A percentile compares a stretch with the other conserved stretches of the same genome.
phyloP scores from a whole-genome alignment of 2,797 vertebrate genomes.

The Lindbergichthys nudifrons region DNA sequence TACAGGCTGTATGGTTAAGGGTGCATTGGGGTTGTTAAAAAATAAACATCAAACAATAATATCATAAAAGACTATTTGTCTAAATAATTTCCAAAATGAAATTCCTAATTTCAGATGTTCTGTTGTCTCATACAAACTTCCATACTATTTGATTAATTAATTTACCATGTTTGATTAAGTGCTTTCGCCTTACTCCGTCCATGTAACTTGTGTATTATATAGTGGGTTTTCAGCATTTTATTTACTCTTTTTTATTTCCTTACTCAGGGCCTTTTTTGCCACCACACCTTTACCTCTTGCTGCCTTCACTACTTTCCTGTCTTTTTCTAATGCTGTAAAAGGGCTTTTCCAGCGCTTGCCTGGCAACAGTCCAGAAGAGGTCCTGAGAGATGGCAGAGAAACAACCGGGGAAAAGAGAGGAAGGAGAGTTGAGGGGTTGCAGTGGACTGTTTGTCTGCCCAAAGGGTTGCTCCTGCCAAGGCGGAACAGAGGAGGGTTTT shows the following conservation, averaged over 20 bases:
- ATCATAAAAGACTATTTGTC: background rate
- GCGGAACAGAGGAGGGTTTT: constrained; percentile 55
- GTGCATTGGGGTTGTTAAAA: background rate
- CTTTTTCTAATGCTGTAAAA: constrained; percentile 34
- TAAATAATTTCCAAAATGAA: constrained; percentile 1
- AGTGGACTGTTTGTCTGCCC: constrained; percentile 33
- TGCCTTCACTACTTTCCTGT: background rate
- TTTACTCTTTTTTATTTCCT: constrained; percentile 2
- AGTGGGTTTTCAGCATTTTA: constrained; percentile 2
- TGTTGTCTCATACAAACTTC: background rate
- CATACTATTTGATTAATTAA: background rate
- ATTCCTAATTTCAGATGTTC: background rate
- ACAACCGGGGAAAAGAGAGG: background rate
- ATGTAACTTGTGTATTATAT: background rate
- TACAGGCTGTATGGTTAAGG: background rate
- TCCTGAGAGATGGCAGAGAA: constrained; percentile 36
- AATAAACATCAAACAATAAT: background rate
- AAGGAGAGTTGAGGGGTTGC: background rate
- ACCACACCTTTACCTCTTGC: constrained; percentile 12
- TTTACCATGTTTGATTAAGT: background rate
- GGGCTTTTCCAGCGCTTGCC: constrained; percentile 37
- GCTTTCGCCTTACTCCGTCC: background rate
- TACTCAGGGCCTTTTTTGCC: constrained; percentile 1
- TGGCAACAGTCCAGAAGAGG: constrained; percentile 46
- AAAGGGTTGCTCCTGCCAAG: constrained; percentile 59